phyloP scores from a whole-genome alignment of 2,113 vertebrate genomes.

The Alouatta palliata region DNA sequence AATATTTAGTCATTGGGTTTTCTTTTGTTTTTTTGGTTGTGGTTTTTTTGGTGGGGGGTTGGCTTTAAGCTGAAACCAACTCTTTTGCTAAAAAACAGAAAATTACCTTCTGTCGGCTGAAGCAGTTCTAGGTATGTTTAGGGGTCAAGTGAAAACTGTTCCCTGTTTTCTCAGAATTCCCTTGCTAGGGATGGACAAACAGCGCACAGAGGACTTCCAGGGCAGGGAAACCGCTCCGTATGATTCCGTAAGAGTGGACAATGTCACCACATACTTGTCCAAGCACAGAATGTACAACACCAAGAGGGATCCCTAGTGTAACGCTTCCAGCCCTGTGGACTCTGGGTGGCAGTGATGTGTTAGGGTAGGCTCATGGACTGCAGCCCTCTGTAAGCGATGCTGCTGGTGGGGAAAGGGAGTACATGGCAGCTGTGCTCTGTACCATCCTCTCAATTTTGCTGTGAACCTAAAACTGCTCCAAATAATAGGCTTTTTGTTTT shows the following conservation, averaged over 20 bases:
- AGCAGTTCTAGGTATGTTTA: background rate
- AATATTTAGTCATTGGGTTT: background rate
- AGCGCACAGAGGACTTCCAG: background rate
- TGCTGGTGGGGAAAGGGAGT: background rate
- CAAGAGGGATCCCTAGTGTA: background rate
- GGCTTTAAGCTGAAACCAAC: background rate
- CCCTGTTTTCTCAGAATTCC: background rate
- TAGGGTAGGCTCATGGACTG: accelerated
- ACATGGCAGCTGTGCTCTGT: background rate
- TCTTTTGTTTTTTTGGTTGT: background rate
- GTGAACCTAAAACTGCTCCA: background rate
- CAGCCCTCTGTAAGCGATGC: background rate
- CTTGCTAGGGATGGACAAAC: background rate
- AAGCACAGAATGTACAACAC: background rate
- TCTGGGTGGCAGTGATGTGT: background rate
- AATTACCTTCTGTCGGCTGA: background rate
- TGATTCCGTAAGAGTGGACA: no score
- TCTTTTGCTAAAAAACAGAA: background rate
- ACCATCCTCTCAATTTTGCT: background rate
- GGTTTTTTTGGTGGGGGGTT: no score
- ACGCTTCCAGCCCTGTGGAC: background rate
- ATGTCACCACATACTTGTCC: background rate
- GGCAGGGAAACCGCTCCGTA: no score
- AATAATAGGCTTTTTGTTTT: background rate
- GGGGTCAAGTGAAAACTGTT: background rate